Evolutionary conservation across 2,797 vertebrate species (phyloP).

Genomic region (Rhincodon typus): DNA sequence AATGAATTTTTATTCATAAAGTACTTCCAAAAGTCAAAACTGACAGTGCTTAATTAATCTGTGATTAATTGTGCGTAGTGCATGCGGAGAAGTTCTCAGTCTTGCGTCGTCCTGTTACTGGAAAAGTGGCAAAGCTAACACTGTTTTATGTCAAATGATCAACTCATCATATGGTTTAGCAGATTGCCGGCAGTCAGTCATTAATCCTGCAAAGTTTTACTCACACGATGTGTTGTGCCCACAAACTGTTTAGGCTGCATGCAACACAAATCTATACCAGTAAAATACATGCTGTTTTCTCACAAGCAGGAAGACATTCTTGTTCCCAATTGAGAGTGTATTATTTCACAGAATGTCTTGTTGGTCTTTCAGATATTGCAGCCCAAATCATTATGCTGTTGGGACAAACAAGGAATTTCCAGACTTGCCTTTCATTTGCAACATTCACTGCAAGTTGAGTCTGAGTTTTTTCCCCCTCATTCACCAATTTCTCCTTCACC

Average conservation of each 20-base stretch:
- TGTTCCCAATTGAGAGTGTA: background rate
- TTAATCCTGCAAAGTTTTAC: slow-evolving; percentile 73
- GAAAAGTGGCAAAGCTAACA: slow-evolving; percentile 15
- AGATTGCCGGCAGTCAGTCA: slow-evolving; percentile 73
- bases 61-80: background rate
- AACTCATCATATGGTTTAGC: slow-evolving; percentile 78
- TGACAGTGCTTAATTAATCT: background rate
- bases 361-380: slow-evolving; percentile 1
- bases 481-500: background rate
- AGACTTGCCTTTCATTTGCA: background rate
- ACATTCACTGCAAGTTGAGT: too few species aligned
- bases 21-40: background rate
- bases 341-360: background rate
- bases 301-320: slow-evolving; percentile 5
- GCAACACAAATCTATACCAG: slow-evolving; percentile 25
- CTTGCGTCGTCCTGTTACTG: background rate
- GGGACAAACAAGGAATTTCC: background rate
- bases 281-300: slow-evolving; percentile 20
- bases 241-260: slow-evolving; percentile 57
- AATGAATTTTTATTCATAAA: background rate
- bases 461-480: background rate
- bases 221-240: slow-evolving; percentile 78
- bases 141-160: slow-evolving; percentile 64
- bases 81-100: background rate
- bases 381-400: background rate